phyloP scores from a whole-genome alignment of 2,113 vertebrate genomes.

The Burhinus bistriatus region DNA sequence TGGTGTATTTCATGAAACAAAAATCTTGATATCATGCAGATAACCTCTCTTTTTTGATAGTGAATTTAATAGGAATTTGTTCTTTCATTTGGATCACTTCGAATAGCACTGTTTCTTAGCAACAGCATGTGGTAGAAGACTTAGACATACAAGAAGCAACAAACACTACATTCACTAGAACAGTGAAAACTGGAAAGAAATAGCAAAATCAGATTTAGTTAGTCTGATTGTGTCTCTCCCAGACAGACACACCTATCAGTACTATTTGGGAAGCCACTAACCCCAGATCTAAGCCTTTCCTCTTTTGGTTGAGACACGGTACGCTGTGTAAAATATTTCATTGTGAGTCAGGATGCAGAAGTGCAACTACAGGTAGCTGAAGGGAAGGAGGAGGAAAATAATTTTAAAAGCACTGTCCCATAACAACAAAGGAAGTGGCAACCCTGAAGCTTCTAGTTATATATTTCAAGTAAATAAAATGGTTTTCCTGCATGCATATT shows the following conservation, averaged over 20 bases:
- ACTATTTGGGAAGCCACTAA: background rate
- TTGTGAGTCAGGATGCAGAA: background rate
- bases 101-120: conserved; percentile 41
- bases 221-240: background rate
- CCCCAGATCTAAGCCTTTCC: background rate
- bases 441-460: background rate
- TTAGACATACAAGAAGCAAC: background rate
- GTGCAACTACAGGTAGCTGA: background rate
- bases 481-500: background rate
- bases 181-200: background rate
- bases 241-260: background rate
- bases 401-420: background rate
- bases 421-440: background rate
- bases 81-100: background rate
- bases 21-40: background rate
- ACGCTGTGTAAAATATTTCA: background rate
- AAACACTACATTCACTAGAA: background rate
- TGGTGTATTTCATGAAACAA: background rate
- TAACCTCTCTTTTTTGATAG: background rate
- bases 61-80: background rate
- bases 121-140: conserved; percentile 7
- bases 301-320: background rate
- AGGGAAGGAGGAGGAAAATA: background rate
- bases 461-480: background rate
- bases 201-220: background rate